phyloP scores from a whole-genome alignment of 2,113 vertebrate species.

The Aptenodytes forsteri region DNA sequence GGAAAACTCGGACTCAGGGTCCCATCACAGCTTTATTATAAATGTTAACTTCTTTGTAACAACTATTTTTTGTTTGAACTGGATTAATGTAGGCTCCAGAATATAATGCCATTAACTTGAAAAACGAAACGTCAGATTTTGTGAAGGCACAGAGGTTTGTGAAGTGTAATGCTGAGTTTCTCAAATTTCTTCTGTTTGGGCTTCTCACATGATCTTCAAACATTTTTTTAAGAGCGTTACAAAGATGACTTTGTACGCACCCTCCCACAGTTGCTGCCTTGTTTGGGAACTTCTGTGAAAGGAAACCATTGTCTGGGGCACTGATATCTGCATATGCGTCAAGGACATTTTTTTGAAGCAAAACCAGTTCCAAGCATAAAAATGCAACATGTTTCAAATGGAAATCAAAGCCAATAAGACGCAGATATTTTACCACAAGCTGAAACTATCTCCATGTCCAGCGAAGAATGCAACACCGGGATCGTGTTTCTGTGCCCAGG shows the following conservation, averaged over 20 bases:
- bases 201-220: not conserved
- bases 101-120: not conserved
- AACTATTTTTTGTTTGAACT: not conserved
- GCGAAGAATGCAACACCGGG: not conserved
- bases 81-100: not conserved
- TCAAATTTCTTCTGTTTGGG: not conserved
- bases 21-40: not conserved
- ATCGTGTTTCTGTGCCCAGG: accelerated
- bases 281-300: constrained; percentile 36
- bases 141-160: not conserved
- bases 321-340: not conserved
- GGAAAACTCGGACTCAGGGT: not conserved
- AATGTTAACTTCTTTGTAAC: not conserved
- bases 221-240: not conserved
- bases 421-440: not conserved
- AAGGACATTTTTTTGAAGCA: not conserved
- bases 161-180: not conserved
- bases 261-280: not conserved
- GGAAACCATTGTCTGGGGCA: not conserved
- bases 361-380: not conserved
- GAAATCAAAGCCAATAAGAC: not conserved
- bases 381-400: not conserved
- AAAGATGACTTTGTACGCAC: constrained; percentile 26
- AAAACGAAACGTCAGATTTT: not conserved
- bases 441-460: not conserved